Percentiles rank a stretch among this genome's conserved stretches.
These are phyloP conservation scores for Tetramorium bicarinatum DNA, from an alignment of 2,888 invertebrate species.

Conservation along the genomic window DNA sequence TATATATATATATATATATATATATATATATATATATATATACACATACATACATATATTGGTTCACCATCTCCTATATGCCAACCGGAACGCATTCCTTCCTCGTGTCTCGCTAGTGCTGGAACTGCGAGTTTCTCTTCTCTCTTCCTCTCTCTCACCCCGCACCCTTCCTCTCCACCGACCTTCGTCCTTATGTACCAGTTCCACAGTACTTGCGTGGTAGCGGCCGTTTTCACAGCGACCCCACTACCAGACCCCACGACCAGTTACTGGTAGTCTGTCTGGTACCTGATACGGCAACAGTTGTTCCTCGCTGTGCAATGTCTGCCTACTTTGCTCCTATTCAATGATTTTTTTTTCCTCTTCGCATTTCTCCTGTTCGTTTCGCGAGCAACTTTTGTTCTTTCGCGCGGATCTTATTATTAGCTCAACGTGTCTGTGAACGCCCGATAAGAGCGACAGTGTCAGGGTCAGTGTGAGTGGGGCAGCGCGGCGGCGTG, in stretches of 20 bases:
- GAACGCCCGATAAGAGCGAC: constrained; percentile 40
- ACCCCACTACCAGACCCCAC: neutral
- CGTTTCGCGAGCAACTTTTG: neutral
- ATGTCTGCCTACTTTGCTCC: neutral
- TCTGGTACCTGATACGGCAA: constrained; percentile 23
- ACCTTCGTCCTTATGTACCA: constrained; percentile 14
- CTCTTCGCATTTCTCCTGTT: neutral
- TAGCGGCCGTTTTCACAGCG: constrained; percentile 26
- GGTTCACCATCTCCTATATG: constrained; percentile 61
- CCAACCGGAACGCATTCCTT: constrained; percentile 64
- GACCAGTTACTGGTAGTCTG: constrained; percentile 14
- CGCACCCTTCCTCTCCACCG: constrained; percentile 8
- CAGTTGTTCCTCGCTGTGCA: constrained; percentile 4
- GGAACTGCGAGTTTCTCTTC: constrained; percentile 37
- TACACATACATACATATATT: too few species aligned
- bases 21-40: constrained; percentile 11
- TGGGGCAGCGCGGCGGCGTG: constrained; percentile 27
- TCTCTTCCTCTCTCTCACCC: constrained; percentile 16
- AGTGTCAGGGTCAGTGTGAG: constrained; percentile 63
- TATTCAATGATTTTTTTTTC: neutral
- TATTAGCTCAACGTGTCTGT: neutral
- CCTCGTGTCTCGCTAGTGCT: constrained; percentile 57
- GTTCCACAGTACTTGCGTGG: constrained; percentile 35
- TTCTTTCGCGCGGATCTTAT: neutral
- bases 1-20: constrained; percentile 13